Evolutionary conservation across 2,113 vertebrate genomes (phyloP).

Genomic region (Megaceryle maxima): DNA sequence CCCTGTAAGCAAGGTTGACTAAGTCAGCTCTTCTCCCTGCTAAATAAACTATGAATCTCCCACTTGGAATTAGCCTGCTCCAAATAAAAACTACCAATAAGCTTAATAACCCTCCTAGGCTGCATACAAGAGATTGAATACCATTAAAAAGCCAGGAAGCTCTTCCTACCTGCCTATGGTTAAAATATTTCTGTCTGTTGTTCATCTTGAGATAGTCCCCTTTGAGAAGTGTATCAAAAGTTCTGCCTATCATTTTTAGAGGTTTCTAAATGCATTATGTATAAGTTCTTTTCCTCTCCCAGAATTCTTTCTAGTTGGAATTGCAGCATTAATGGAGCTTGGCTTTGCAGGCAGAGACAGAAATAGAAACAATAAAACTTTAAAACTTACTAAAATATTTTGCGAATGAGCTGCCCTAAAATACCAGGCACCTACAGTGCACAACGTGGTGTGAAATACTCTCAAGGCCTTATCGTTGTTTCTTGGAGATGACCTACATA

Average conservation of each 20-base stretch:
- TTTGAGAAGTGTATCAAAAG: not conserved
- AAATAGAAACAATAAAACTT: constrained; percentile 53
- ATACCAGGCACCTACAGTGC: not conserved
- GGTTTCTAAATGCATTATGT: constrained; percentile 24
- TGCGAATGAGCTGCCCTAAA: constrained; percentile 1
- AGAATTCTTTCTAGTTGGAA: constrained; percentile 13
- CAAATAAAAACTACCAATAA: not conserved
- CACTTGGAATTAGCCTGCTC: not conserved
- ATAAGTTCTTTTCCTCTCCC: not conserved
- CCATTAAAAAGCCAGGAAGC: not conserved
- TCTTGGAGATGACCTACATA: constrained; percentile 22
- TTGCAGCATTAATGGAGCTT: constrained; percentile 15
- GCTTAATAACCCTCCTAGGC: not conserved
- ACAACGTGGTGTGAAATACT: not conserved
- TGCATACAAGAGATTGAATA: not conserved
- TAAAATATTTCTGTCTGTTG: not conserved
- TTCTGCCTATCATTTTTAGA: constrained; percentile 7
- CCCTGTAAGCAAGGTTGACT: not conserved
- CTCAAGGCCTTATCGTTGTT: not conserved
- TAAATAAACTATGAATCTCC: not conserved
- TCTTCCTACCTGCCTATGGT: not conserved
- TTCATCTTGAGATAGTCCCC: not conserved
- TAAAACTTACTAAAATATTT: constrained; percentile 49
- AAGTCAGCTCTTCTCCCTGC: not conserved
- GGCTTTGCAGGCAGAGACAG: not conserved